A percentile compares a stretch with the other conserved stretches of the same genome.
These are phyloP conservation scores for Willisornis vidua DNA, from an alignment of 2,113 vertebrate species.

Conservation along the genomic window DNA sequence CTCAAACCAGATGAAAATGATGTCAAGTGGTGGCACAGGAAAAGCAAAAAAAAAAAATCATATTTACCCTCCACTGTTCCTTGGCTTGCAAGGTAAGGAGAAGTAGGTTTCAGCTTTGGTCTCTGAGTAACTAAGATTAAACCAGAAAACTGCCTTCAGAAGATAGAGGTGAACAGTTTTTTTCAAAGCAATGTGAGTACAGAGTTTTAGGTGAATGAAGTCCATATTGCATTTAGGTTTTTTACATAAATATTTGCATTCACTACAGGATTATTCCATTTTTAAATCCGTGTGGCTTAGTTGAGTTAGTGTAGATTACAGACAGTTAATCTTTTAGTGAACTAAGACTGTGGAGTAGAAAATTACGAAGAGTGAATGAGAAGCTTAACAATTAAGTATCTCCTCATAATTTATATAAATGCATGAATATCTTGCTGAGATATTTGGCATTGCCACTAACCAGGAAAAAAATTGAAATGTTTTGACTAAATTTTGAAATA, in stretches of 20 bases:
- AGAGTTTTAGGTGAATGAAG: neutral
- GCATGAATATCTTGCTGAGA: neutral
- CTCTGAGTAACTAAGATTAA: conserved; percentile 25
- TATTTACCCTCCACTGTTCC: neutral
- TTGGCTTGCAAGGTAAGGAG: neutral
- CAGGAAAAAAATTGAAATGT: neutral
- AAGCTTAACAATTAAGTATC: neutral
- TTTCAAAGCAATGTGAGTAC: neutral
- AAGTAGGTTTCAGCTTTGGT: neutral
- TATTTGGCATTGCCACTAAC: neutral
- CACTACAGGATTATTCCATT: neutral
- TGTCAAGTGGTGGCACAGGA: neutral
- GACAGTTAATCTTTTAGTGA: neutral
- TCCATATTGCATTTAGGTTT: neutral
- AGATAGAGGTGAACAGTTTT: neutral
- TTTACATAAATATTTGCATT: neutral
- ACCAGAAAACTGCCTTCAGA: neutral
- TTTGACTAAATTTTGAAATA: neutral
- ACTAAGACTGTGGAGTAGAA: neutral
- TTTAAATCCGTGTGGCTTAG: neutral
- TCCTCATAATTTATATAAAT: neutral
- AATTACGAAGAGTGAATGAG: neutral
- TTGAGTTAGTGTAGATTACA: neutral
- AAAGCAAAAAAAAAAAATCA: neutral
- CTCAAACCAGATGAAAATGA: neutral